These are phyloP conservation scores for Drosophila parthenogenetica DNA, from an alignment of 2,888 invertebrate genomes.

Conservation along the genomic window DNA sequence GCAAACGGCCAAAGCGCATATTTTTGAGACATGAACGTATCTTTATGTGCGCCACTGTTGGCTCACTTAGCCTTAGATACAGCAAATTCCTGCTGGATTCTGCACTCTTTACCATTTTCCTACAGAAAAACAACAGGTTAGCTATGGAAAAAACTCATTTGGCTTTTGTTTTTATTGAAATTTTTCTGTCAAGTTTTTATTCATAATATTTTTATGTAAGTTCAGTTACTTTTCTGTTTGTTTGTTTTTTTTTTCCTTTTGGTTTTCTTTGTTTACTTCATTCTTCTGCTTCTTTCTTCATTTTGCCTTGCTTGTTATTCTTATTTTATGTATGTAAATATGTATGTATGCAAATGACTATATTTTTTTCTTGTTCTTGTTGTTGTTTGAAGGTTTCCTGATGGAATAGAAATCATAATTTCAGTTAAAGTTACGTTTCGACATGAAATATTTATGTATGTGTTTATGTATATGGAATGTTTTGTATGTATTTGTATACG, in stretches of 20 bases:
- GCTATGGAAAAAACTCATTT: slow-evolving; percentile 32
- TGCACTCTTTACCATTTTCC: not conserved
- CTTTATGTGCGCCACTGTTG: slow-evolving; percentile 6
- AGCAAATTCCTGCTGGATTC: not conserved
- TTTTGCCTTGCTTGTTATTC: slow-evolving; percentile 40
- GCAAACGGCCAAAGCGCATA: slow-evolving; percentile 32
- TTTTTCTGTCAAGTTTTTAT: slow-evolving; percentile 62
- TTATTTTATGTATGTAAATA: slow-evolving; percentile 60
- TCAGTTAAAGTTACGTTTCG: slow-evolving; percentile 46
- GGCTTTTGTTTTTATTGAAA: slow-evolving; percentile 57
- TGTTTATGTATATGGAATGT: slow-evolving; percentile 17
- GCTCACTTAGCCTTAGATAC: slow-evolving; percentile 5
- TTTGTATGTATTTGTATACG: slow-evolving; percentile 14
- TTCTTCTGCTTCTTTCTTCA: slow-evolving; percentile 14
- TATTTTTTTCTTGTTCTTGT: slow-evolving; percentile 39
- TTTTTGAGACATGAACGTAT: slow-evolving; percentile 11
- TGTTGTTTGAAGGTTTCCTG: slow-evolving; percentile 30
- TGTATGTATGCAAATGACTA: slow-evolving; percentile 62
- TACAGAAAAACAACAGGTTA: slow-evolving; percentile 19
- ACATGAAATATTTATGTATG: slow-evolving; percentile 47
- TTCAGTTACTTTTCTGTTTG: slow-evolving; percentile 54
- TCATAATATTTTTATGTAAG: slow-evolving; percentile 76
- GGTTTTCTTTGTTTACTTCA: slow-evolving; percentile 21
- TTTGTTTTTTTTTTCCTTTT: slow-evolving; percentile 26
- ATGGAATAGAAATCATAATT: slow-evolving; percentile 51